Base-by-base conservation (phyloP, 92 coral and sea anemone genomes). In the Phenganax marumi region DNA sequence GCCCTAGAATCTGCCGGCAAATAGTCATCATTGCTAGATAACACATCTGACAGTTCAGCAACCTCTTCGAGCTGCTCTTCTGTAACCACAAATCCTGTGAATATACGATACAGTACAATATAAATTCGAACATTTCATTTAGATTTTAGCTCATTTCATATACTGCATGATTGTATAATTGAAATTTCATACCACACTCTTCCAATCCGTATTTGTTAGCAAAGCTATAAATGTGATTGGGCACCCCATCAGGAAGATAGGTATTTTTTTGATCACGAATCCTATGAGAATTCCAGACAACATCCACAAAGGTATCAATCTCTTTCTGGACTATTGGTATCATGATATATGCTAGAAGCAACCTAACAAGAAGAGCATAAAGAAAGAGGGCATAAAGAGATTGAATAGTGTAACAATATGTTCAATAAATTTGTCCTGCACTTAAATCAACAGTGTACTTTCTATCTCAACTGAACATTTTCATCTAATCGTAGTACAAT, bases 61-160 rank as follows among this genome's bases (percentile, higher is more conserved):
- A 85, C 85, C 85, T 85, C 88, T 51, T 80, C 68, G 33, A 85
- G 85, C 69, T 85, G 88, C 71, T 85, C 88, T 21, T 79, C 85
- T n/a, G 72, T 85, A 49, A 85, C 85, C 22, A 17, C 11, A 79
- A 69, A 85, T 79, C 88, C 88, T 85, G 54, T 70, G 47, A 79
- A 56, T 56, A 56, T 56, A 56, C 3, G 63, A 56, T 56, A 56
- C 63, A 56, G 7, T 56, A 33, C 2, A 5, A 33, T 33, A 33
- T 5, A 1, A 56, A 56, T 1, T 13, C 3, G 7, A 56, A 56
- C 63, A 56, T 8, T 56, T 56, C 63, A 19, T 14, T 56, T 56
- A 56, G 63, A 56, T 56, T 1, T 7, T 19, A 56, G 21, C 17
- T 56, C 16, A 56, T 56, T 56, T 56, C 63, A 56, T 56, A 56